phyloP scores from a whole-genome alignment of 2,797 vertebrate genomes.

The Rhinichthys osculus region DNA sequence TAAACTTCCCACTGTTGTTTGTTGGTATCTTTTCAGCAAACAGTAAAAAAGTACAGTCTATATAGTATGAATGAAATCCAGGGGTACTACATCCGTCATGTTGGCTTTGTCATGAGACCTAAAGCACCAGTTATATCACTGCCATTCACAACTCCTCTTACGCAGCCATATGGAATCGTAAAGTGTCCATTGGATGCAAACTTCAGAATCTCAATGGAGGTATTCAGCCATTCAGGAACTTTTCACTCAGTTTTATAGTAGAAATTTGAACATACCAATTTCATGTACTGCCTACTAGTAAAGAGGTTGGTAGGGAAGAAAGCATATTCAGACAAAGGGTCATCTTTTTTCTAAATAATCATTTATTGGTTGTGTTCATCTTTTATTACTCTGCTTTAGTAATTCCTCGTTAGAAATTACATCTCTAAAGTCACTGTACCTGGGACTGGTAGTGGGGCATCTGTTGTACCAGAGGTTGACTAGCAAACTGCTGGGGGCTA shows the following conservation, averaged over 20 bases:
- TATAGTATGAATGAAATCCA: background rate
- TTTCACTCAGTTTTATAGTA: background rate
- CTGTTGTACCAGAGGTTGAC: constrained; percentile 94
- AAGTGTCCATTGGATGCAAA: background rate
- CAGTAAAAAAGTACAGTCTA: background rate
- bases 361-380: background rate
- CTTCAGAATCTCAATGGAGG: background rate
- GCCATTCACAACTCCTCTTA: background rate
- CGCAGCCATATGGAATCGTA: too few relatives aligned
- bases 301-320: background rate
- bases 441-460: constrained; percentile 97
- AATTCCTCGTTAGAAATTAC: background rate
- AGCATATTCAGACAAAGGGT: background rate
- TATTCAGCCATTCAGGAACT: too few relatives aligned
- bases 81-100: background rate
- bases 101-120: constrained; percentile 10
- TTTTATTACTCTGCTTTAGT: background rate
- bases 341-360: too few relatives aligned
- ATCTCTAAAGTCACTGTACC: constrained; percentile 73
- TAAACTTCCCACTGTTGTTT: too few relatives aligned
- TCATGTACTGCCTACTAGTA: background rate
- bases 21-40: too few relatives aligned
- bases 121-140: background rate
- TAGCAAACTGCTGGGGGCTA: constrained; percentile 96
- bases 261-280: background rate